Base-by-base conservation (phyloP, 2,113 vertebrate species). In the Etia nguti region DNA sequence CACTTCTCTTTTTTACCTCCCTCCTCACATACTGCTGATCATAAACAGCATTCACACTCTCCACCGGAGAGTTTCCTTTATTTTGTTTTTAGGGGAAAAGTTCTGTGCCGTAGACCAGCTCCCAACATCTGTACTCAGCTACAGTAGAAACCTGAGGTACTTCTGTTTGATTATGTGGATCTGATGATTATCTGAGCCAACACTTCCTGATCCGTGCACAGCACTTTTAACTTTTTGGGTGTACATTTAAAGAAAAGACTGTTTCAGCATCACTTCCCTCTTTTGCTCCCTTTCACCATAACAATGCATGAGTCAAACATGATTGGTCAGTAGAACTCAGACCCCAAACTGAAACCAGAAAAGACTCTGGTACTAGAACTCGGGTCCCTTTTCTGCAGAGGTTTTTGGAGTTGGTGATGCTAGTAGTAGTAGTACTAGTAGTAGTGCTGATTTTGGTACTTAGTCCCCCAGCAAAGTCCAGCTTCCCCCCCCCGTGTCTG, bases 401-500 rank as follows among this genome's bases (percentile, higher is more conserved):
- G 34, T 20, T 20, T 31, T 34, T 20, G 1, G 16, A 10, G 12
- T 31, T 20, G 26, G 29, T 34, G 29, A 34, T 34, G 15, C 29
- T 18, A 5, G 57, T 2, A 60, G 56, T 59, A 31, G 4, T 6
- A 31, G 4, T 6, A 31, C 16, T 18, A 20, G 57, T 34, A 34
- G 57, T 4, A 6, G 3, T 34, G 29, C 59, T 62, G 16, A 20
- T 60, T 1, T 34, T 60, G 15, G 15, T 60, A 31, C 3, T 59
- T 15, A 59, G 24, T 9, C 56, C 6, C 4, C 22, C 11, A 56
- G 11, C 22, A 13, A 24, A 56, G 24, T 26, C 56, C 24, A 57
- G 55, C 12, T 26, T 7, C 3, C 8, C 15, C 10, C 10, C 7
- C 5, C 3, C 5, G 0, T 12, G 18, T n/a, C 18, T 36, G 60